phyloP scores from a whole-genome alignment of 2,797 vertebrate species.

The Florisuga fusca region DNA sequence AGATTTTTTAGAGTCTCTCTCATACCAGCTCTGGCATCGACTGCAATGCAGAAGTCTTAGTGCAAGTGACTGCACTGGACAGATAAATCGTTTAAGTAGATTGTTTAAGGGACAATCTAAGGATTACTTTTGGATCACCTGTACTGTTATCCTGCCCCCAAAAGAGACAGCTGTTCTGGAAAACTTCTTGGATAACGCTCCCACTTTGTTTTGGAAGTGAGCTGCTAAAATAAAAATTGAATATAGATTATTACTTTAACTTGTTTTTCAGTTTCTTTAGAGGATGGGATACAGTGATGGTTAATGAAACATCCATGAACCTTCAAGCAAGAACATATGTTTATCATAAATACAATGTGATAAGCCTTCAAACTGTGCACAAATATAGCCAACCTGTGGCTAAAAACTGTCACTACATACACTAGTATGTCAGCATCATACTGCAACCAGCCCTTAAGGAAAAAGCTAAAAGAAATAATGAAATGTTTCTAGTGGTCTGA shows the following conservation, averaged over 20 bases:
- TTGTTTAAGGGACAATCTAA: neutral
- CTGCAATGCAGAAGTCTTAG: neutral
- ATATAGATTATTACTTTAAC: neutral
- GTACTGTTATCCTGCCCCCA: neutral
- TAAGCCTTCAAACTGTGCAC: neutral
- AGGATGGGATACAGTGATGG: neutral
- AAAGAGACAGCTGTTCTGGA: neutral
- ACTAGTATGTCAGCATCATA: neutral
- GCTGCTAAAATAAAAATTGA: neutral
- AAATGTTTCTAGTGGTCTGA: neutral
- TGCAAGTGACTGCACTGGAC: accelerated
- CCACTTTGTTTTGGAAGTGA: neutral
- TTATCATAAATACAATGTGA: neutral
- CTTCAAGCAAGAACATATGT: neutral
- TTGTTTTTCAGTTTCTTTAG: neutral
- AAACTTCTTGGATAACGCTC: neutral
- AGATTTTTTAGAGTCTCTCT: slow-evolving; percentile 16
- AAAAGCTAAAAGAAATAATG: neutral
- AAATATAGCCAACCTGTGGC: neutral
- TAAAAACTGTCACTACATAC: neutral
- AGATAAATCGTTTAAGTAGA: neutral
- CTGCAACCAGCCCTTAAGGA: neutral
- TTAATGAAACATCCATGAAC: neutral
- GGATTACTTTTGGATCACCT: neutral
- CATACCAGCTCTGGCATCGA: neutral